These are phyloP conservation scores for Chrysemys picta DNA, from an alignment of 2,113 vertebrate species.

Conservation along the genomic window DNA sequence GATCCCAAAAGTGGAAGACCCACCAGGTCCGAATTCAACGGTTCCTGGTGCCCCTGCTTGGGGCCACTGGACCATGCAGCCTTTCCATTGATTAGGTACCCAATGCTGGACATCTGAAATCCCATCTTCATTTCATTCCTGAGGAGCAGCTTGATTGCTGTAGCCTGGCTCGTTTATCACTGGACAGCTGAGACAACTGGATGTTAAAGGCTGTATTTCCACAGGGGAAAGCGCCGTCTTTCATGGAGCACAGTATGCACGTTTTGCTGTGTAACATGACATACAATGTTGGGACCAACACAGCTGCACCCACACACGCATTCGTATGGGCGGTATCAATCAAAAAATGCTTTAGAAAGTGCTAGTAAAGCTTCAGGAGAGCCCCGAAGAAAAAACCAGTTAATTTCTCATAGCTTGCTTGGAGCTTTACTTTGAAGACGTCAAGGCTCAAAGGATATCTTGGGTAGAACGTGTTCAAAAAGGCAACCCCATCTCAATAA, in stretches of 20 bases:
- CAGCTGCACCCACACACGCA: too few relatives aligned
- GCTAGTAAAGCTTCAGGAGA: not conserved
- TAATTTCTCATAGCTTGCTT: conserved; percentile 10
- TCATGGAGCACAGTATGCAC: not conserved
- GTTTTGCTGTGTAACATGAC: fast-evolving
- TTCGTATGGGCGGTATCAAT: not conserved
- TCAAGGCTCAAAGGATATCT: not conserved
- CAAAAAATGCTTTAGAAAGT: not conserved
- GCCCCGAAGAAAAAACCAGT: not conserved
- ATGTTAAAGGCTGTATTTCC: fast-evolving
- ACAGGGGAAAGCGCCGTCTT: not conserved
- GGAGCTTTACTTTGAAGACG: not conserved
- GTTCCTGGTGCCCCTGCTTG: not conserved
- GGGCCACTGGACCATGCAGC: not conserved
- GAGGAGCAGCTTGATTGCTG: not conserved
- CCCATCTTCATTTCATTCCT: not conserved
- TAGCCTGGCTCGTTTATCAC: not conserved
- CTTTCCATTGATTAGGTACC: not conserved
- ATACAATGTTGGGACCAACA: too few relatives aligned
- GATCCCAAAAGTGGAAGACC: not conserved
- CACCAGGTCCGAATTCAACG: not conserved
- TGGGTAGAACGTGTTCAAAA: conserved; percentile 34
- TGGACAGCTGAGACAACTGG: not conserved
- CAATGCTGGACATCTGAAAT: not conserved
- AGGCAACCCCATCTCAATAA: not conserved